A percentile compares a stretch with the other conserved stretches of the same genome.
Conservation (phyloP, 2,113 vertebrate species). For the Cyprinus carpio region DNA sequence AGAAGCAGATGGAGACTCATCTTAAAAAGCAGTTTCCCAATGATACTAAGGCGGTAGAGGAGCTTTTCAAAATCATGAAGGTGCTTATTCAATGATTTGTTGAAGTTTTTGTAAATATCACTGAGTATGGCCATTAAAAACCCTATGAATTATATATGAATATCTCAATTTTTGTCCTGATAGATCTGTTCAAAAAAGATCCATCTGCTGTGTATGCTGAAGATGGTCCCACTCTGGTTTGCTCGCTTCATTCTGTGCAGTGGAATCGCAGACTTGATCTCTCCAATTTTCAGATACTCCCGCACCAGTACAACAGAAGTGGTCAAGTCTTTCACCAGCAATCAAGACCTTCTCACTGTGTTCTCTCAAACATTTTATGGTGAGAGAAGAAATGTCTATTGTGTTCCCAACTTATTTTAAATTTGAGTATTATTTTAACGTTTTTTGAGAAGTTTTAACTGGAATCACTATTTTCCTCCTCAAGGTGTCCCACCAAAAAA, state of each 20-base stretch:
- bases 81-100: background rate
- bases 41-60: constrained; percentile 16
- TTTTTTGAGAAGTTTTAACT: no score
- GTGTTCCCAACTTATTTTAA: background rate
- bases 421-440: no score
- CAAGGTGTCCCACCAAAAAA: constrained; percentile 22
- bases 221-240: constrained; percentile 25
- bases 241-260: constrained; percentile 30
- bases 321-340: background rate
- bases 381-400: background rate
- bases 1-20: constrained; percentile 24
- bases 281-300: constrained; percentile 11
- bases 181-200: constrained; percentile 15
- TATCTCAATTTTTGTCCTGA: no score
- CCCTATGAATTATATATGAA: no score
- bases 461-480: no score
- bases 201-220: constrained; percentile 25
- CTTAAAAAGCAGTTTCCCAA: constrained; percentile 28
- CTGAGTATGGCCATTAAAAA: no score
- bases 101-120: no score
- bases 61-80: constrained; percentile 35
- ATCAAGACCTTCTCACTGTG: background rate
- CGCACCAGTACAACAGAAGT: constrained; percentile 12
- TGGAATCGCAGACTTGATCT: constrained; percentile 37
- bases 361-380: constrained; percentile 7